Conservation (phyloP, 2,113 vertebrate species). For the Gymnarchus niloticus region DNA sequence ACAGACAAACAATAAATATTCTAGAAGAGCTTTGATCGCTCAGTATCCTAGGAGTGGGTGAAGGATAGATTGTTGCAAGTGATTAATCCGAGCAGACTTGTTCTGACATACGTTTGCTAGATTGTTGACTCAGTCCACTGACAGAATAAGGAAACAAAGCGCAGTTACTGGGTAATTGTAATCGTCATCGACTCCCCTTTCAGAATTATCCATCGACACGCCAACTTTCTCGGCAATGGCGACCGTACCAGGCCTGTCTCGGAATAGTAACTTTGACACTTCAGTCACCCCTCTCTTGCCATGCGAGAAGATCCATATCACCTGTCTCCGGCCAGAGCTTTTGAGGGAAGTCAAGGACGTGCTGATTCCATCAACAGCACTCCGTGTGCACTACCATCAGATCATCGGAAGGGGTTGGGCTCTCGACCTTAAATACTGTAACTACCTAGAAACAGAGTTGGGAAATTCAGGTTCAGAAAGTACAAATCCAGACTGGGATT, state of each 20-base stretch:
- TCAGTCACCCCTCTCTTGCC: constrained; percentile 64
- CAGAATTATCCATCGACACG: constrained; percentile 38
- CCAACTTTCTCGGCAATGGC: constrained; percentile 30
- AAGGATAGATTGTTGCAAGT: not conserved
- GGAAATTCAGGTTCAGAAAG: no score
- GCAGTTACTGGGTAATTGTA: not conserved
- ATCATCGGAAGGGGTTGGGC: constrained; percentile 87
- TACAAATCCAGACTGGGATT: no score
- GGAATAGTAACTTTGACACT: constrained; percentile 50
- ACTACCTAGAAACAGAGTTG: not conserved
- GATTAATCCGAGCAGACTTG: not conserved
- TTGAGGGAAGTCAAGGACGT: constrained; percentile 90
- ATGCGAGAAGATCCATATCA: constrained; percentile 58
- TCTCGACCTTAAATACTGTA: not conserved
- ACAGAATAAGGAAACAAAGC: not conserved
- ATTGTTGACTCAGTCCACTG: not conserved
- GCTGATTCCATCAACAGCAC: constrained; percentile 74
- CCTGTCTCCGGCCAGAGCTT: constrained; percentile 64
- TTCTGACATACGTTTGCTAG: not conserved
- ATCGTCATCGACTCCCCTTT: not conserved
- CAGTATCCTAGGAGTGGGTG: not conserved
- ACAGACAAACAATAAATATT: not conserved
- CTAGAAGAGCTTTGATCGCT: not conserved
- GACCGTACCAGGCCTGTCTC: constrained; percentile 44
- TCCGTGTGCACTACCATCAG: constrained; percentile 66